Base-by-base conservation (phyloP, 2,797 vertebrate genomes). In the Miopithecus talapoin region DNA sequence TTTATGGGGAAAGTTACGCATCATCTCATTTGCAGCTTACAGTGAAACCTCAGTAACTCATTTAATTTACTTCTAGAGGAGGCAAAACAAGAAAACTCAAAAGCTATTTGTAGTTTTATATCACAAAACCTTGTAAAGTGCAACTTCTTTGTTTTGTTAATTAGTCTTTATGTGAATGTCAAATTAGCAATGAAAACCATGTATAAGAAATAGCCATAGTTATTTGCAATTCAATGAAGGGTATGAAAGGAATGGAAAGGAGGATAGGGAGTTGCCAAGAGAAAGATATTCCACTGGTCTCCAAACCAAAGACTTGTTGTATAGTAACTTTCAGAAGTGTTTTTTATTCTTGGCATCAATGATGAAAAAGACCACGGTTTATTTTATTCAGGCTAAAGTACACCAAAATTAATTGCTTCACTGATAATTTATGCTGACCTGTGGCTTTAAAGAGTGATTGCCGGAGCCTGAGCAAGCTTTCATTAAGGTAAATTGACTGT, bases 101-200 rank as follows among this genome's bases (percentile, higher is more conserved):
- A 87, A 76, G 48, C 81, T 83, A 48, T 97, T 96, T 95, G 94
- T 94, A 97, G 74, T 92, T 92, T 97, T 26, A 36, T 59, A 72
- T 91, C 96, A 89, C 92, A 92, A 85, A 95, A 85, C 79, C 88
- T 96, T 78, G 76, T 92, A 96, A 97, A 97, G 41, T 72, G 85
- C 53, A 95, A 6, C 39, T 88, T 79, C 87, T 97, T 97, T 96
- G 74, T 97, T 97, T 94, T 95, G 81, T 91, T 94, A 91, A 68
- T 89, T 92, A 91, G 68, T 75, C 96, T 97, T 98, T 92, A 85
- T 92, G 80, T 4, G 17, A 43, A 94, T 95, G 76, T 97, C 92
- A 96, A 95, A 91, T 97, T 86, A 96, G 91, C 96, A 95, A 89
- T 95, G 96, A 96, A 97, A 97, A 91, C 95, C 96, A 85, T 89